Conservation (phyloP, 1,140 invertebrate species). For the Diploscapter pachys region DNA sequence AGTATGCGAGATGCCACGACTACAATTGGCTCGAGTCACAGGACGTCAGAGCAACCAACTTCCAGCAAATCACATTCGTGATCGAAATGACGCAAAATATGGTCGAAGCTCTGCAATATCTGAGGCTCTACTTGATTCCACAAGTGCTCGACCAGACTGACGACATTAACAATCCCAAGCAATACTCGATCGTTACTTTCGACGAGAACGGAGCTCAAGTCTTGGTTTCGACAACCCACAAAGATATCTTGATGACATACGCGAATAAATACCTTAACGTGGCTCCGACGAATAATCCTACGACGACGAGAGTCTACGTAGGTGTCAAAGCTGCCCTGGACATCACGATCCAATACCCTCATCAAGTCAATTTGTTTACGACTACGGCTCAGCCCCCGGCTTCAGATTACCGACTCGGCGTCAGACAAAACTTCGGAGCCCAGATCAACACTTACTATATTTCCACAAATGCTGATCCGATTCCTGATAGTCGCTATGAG, state of each 20-base stretch:
- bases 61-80: slow-evolving; percentile 17
- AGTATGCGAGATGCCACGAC: slow-evolving; percentile 9
- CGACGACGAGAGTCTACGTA: slow-evolving; percentile 1
- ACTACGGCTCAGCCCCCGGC: background rate
- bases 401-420: background rate
- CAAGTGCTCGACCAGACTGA: slow-evolving; percentile 3
- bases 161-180: slow-evolving; percentile 5
- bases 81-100: slow-evolving; percentile 17
- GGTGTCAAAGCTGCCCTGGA: slow-evolving; percentile 6
- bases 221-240: slow-evolving; percentile 6
- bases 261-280: background rate
- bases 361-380: slow-evolving; percentile 10
- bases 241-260: slow-evolving; percentile 1
- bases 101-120: background rate
- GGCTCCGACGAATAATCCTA: background rate
- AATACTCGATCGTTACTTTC: slow-evolving; percentile 13
- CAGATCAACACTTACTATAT: slow-evolving; percentile 2
- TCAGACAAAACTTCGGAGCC: slow-evolving; percentile 6
- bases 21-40: slow-evolving; percentile 15
- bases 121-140: slow-evolving; percentile 7
- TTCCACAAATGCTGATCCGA: slow-evolving; percentile 16
- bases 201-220: slow-evolving; percentile 10
- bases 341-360: slow-evolving; percentile 1
- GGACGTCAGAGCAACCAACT: slow-evolving; percentile 19
- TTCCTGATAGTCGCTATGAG: background rate